A percentile compares a stretch with the other conserved stretches of the same genome.
Conservation (phyloP, 2,113 vertebrate genomes). For the Oryctolagus cuniculus region DNA sequence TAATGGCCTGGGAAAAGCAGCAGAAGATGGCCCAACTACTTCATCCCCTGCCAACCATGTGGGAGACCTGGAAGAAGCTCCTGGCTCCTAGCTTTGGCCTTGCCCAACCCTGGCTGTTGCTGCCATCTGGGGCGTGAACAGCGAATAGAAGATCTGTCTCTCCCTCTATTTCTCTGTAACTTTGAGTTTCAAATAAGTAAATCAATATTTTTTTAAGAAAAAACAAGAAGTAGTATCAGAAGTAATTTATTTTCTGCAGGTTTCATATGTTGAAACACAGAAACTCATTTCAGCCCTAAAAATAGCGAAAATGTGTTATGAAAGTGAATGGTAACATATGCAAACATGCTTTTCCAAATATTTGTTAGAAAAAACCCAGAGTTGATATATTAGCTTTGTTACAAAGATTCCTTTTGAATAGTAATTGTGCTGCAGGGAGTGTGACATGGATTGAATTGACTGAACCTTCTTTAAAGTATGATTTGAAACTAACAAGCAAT, state of each 20-base stretch:
- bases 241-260: conserved; percentile 18
- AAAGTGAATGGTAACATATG: neutral
- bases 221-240: neutral
- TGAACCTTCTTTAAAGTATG: neutral
- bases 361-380: conserved; percentile 9
- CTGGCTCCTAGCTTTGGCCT: no score
- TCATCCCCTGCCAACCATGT: no score
- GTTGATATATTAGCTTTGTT: neutral
- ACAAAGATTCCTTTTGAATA: neutral
- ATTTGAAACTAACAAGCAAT: neutral
- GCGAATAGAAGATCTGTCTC: no score
- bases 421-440: neutral
- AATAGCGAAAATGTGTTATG: neutral
- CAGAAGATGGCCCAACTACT: no score
- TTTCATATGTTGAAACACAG: conserved; percentile 14
- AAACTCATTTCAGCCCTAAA: neutral
- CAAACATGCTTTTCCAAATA: neutral
- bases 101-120: no score
- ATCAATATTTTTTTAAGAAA: no score
- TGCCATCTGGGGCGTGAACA: no score
- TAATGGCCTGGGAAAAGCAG: no score
- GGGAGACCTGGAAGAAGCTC: no score
- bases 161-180: no score
- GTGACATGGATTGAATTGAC: neutral
- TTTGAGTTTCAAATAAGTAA: no score